Base-by-base conservation (phyloP, 2,888 invertebrate genomes). In the Keiferia lycopersicella region DNA sequence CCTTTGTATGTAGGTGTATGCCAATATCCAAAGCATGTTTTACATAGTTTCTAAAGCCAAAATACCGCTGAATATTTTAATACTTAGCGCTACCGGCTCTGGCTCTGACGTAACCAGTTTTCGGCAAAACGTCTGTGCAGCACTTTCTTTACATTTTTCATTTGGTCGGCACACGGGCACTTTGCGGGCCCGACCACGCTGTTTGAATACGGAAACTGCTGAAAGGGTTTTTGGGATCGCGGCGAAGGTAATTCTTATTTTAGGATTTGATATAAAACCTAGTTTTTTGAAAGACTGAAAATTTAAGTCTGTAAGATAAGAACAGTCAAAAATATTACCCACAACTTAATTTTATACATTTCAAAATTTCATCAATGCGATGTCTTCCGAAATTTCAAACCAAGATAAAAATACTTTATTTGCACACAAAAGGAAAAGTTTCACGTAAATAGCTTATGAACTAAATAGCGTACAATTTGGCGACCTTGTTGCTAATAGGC, bases 71-170 rank as follows among this genome's bases (percentile, higher is more conserved):
- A 45, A 45, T 45, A 16, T 16, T n/a, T 45, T 2, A 41, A 41
- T n/a, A 11, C n/a, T 16, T 45, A n/a, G 45, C n/a, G 16, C n/a
- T 45, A 45, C 45, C 45, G 8, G 11, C 45, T 45, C 16, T 45
- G 16, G n/a, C 45, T 4, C 4, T 45, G 45, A 45, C 56, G 56
- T 26, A 57, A 57, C 56, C 34, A 16, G 30, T 34, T 26, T 57
- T 20, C 20, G 51, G 51, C 22, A 26, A 3, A 22, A 22, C 22
- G 22, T 18, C 48, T 18, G 48, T 14, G 51, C 6, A 20, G 50
- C 63, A 68, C 65, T 65, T 69, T 64, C 64, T 71, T 71, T 66
- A 70, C 68, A 69, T 67, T 69, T 73, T 71, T 72, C 66, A 69
- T 69, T 68, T 60, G 67, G 38, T 53, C 65, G 63, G 61, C 56